phyloP scores from a whole-genome alignment of 2,888 invertebrate species.

The Bhutanitis thaidina region DNA sequence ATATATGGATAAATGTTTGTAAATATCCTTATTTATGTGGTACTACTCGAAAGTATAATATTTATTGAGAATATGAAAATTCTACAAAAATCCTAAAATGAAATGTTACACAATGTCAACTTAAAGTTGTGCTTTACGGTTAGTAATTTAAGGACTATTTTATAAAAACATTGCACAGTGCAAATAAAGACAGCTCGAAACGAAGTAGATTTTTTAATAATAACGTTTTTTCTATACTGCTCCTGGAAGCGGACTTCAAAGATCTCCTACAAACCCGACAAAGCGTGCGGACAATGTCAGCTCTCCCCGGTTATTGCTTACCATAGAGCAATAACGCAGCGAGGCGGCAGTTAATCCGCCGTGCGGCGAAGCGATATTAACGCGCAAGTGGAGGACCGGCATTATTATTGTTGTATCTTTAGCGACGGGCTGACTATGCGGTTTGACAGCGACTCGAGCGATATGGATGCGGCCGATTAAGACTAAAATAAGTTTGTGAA shows the following conservation, averaged over 20 bases:
- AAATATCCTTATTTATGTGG: no score
- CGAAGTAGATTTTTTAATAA: background rate
- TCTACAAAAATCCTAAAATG: no score
- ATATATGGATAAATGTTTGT: no score
- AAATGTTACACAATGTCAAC: no score
- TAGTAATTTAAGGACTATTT: background rate
- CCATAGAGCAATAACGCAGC: constrained; percentile 42
- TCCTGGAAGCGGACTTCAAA: constrained; percentile 1
- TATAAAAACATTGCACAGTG: background rate
- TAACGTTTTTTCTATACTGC: background rate
- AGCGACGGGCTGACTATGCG: constrained; percentile 9
- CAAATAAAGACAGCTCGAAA: background rate
- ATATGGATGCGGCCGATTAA: background rate
- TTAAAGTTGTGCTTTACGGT: no score
- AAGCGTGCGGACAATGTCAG: constrained; percentile 27
- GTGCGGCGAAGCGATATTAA: constrained; percentile 42
- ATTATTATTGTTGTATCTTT: constrained; percentile 16
- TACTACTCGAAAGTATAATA: no score
- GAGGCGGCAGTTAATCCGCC: constrained; percentile 42
- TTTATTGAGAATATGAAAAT: no score
- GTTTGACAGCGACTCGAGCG: background rate
- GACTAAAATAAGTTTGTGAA: constrained; percentile 7
- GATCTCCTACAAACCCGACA: constrained; percentile 12
- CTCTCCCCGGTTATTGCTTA: constrained; percentile 25
- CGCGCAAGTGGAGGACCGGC: constrained; percentile 23